A percentile compares a stretch with the other conserved stretches of the same genome.
phyloP scores from a whole-genome alignment of 2,113 vertebrate genomes.

The Solenodon paradoxus region DNA sequence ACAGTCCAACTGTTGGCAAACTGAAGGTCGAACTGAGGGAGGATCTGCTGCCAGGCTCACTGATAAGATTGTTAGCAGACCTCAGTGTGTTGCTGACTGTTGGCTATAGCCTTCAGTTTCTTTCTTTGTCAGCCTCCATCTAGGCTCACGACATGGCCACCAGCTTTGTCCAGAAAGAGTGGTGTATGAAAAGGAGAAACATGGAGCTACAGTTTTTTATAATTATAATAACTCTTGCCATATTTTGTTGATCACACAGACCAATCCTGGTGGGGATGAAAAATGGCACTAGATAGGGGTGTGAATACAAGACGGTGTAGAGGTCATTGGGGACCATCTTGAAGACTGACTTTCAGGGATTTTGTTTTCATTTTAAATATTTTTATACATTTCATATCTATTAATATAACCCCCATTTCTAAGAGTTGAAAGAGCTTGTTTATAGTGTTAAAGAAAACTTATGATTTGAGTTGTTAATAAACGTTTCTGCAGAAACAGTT shows the following conservation, averaged over 20 bases:
- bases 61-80: not conserved
- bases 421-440: not conserved
- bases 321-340: not conserved
- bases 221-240: not conserved
- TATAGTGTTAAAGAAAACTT: not conserved
- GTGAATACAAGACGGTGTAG: too few species aligned
- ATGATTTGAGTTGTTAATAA: not conserved
- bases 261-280: rapidly evolving
- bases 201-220: not conserved
- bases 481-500: not conserved
- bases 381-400: not conserved
- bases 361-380: not conserved
- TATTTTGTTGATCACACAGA: not conserved
- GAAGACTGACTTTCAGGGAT: not conserved
- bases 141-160: not conserved
- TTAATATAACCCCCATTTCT: not conserved
- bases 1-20: not conserved
- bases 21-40: not conserved
- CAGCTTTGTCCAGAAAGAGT: not conserved
- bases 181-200: not conserved
- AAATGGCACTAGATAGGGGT: not conserved
- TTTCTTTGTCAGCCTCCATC: not conserved
- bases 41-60: not conserved
- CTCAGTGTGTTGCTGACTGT: not conserved
- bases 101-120: not conserved